Evolutionary conservation across 2,797 vertebrate species (phyloP).

Genomic region (Tragelaphus oryx): DNA sequence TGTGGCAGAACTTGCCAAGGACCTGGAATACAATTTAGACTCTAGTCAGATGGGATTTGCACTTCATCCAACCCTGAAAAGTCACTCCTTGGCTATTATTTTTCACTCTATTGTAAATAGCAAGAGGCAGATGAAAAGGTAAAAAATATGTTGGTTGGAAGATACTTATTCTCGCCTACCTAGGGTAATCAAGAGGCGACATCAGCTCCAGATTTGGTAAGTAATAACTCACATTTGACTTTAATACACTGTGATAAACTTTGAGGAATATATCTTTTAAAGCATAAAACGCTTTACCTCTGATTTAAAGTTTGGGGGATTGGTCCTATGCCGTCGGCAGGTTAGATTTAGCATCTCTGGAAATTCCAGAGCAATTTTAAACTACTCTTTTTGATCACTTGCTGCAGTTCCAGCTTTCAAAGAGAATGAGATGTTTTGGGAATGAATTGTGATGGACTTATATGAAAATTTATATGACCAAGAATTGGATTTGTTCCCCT

Average conservation of each 20-base stretch:
- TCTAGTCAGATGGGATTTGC: slow-evolving; percentile 50
- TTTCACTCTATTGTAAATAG: slow-evolving; percentile 72
- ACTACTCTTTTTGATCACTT: slow-evolving; percentile 77
- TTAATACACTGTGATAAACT: slow-evolving; percentile 77
- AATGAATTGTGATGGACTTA: slow-evolving; percentile 83
- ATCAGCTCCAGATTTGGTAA: slow-evolving; percentile 70
- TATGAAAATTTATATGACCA: slow-evolving; percentile 83
- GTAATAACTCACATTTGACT: slow-evolving; percentile 73
- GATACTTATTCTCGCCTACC: slow-evolving; percentile 68
- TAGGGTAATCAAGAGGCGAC: slow-evolving; percentile 73
- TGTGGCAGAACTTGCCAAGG: slow-evolving; percentile 32
- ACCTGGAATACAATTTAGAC: slow-evolving; percentile 58
- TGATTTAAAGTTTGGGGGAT: slow-evolving; percentile 82
- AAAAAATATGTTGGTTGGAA: slow-evolving; percentile 63
- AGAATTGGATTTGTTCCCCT: slow-evolving; percentile 84
- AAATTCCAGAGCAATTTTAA: slow-evolving; percentile 81
- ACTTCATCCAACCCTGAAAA: slow-evolving; percentile 39
- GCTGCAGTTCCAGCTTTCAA: slow-evolving; percentile 78
- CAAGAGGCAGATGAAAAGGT: slow-evolving; percentile 73
- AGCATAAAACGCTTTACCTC: slow-evolving; percentile 82
- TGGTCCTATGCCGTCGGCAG: slow-evolving; percentile 72
- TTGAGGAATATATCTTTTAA: slow-evolving; percentile 77
- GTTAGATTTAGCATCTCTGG: slow-evolving; percentile 83
- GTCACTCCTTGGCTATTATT: slow-evolving; percentile 68
- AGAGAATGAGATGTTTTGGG: slow-evolving; percentile 83